Evolutionary conservation across 2,888 invertebrate genomes (phyloP).

Genomic region (Magallana nippona): DNA sequence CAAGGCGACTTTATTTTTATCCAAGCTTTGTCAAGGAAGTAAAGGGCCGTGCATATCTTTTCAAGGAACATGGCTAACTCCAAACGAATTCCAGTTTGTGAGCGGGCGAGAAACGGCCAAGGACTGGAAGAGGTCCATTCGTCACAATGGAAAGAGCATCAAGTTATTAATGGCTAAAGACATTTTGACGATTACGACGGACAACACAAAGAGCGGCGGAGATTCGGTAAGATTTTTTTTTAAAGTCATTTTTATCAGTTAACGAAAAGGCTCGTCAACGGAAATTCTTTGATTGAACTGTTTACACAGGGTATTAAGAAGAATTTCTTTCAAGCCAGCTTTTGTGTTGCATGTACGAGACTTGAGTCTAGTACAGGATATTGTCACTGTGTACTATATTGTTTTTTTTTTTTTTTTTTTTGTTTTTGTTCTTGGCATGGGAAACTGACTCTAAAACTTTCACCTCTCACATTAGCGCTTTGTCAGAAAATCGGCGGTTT

Average conservation of each 20-base stretch:
- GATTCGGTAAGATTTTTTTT: constrained; percentile 23
- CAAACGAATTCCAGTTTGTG: constrained; percentile 81
- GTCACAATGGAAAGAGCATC: constrained; percentile 81
- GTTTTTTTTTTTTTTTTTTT: neutral
- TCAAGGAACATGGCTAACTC: constrained; percentile 80
- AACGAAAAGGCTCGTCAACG: constrained; percentile 26
- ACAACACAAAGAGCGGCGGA: constrained; percentile 23
- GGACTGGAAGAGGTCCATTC: constrained; percentile 81
- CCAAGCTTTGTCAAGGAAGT: constrained; percentile 72
- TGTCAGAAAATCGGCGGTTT: constrained; percentile 1
- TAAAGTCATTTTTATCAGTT: constrained; percentile 16
- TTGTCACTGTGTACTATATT: neutral
- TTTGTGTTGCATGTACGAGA: neutral
- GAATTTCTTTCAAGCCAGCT: neutral
- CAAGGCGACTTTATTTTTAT: constrained; percentile 45
- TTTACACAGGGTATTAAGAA: constrained; percentile 23
- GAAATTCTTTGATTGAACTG: constrained; percentile 30
- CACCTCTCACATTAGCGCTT: constrained; percentile 2
- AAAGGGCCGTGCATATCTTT: constrained; percentile 81
- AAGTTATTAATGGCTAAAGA: constrained; percentile 81
- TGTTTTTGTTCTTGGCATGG: no score
- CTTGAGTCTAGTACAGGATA: neutral
- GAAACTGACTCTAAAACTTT: neutral
- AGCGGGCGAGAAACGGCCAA: constrained; percentile 82
- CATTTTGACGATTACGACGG: constrained; percentile 75